Conservation (phyloP, 2,113 vertebrate genomes). For the Nesoenas mayeri region DNA sequence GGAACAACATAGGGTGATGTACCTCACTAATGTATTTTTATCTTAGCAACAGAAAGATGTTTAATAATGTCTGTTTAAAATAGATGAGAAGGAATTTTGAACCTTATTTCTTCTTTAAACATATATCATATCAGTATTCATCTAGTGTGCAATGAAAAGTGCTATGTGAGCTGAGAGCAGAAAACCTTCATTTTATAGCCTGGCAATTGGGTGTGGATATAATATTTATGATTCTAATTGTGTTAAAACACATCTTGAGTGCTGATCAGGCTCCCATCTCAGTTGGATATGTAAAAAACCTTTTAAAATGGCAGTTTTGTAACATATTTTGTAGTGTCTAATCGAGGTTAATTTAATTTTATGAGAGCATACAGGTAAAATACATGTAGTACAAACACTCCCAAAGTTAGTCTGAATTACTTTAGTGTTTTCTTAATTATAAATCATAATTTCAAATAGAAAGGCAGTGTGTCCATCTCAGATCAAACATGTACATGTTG, state of each 20-base stretch:
- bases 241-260: background rate
- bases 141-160: background rate
- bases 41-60: background rate
- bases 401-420: background rate
- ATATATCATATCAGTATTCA: background rate
- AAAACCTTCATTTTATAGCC: background rate
- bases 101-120: background rate
- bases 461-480: background rate
- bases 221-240: background rate
- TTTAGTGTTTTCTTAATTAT: background rate
- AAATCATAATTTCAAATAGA: slow-evolving; percentile 11
- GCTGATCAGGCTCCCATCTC: background rate
- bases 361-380: background rate
- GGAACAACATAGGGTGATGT: background rate
- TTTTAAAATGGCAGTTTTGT: background rate
- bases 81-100: background rate
- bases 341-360: slow-evolving; percentile 10
- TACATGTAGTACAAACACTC: background rate
- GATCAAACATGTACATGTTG: background rate
- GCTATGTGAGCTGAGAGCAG: background rate
- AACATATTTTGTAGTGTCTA: background rate
- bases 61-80: background rate
- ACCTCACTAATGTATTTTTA: background rate
- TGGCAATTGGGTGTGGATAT: background rate
- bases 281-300: background rate